Percentiles rank a stretch among this genome's conserved stretches.
These are phyloP conservation scores for Uropetala carovei DNA, from an alignment of 2,888 invertebrate species.

Conservation along the genomic window DNA sequence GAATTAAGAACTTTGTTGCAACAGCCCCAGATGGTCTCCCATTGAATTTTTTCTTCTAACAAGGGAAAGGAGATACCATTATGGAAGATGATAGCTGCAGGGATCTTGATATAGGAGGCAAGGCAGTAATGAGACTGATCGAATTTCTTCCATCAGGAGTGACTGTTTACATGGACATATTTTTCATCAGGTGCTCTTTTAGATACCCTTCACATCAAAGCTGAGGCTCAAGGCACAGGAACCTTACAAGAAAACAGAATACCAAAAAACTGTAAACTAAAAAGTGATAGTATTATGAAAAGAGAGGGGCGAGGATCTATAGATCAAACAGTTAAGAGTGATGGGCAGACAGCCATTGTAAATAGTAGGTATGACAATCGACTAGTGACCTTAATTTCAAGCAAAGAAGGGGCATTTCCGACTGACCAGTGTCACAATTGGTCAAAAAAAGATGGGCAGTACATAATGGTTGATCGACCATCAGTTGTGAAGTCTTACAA, in stretches of 20 bases:
- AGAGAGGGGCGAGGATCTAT: no score
- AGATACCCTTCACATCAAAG: background rate
- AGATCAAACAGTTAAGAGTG: no score
- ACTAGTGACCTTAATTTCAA: background rate
- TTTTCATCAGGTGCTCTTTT: background rate
- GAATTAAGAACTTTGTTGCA: constrained; percentile 48
- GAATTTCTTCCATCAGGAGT: constrained; percentile 6
- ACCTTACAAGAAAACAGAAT: background rate
- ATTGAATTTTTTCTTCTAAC: background rate
- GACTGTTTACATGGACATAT: background rate
- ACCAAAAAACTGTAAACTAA: background rate
- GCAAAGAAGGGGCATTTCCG: background rate
- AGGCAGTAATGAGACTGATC: background rate
- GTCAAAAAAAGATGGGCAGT: background rate
- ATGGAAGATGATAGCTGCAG: constrained; percentile 5
- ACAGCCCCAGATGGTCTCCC: constrained; percentile 32
- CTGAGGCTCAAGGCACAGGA: constrained; percentile 1
- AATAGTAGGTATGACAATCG: no score
- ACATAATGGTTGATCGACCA: background rate
- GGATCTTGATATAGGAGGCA: background rate
- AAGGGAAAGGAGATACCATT: background rate
- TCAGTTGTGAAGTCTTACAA: background rate
- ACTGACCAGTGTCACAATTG: background rate
- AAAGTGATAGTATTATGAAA: no score
- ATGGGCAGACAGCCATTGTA: no score